phyloP scores from a whole-genome alignment of 1,140 invertebrate genomes.

The Cotesia vestalis region DNA sequence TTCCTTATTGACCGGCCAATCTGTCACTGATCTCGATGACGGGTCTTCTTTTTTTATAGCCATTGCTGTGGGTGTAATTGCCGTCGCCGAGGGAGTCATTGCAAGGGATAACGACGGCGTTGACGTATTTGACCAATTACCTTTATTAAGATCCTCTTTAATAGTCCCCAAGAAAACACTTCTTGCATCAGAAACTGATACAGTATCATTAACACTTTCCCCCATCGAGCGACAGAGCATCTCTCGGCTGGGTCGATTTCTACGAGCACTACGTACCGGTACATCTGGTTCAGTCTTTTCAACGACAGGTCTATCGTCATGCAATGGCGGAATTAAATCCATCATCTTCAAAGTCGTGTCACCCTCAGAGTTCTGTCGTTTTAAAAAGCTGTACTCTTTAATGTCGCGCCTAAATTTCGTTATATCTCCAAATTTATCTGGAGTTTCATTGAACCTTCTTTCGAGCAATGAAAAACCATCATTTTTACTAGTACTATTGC shows the following conservation, averaged over 20 bases:
- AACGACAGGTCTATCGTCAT: slow-evolving; percentile 44
- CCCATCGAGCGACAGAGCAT: slow-evolving; percentile 63
- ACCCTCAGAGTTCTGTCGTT: slow-evolving; percentile 62
- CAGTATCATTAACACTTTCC: slow-evolving; percentile 53
- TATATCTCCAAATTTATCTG: slow-evolving; percentile 42
- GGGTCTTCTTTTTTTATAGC: slow-evolving; percentile 47
- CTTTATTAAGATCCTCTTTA: slow-evolving; percentile 58
- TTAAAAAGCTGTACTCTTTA: slow-evolving; percentile 51
- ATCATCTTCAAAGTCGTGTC: slow-evolving; percentile 47
- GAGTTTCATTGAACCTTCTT: slow-evolving; percentile 55
- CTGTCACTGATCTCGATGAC: slow-evolving; percentile 53
- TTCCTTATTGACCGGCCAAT: slow-evolving; percentile 62
- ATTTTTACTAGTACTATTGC: slow-evolving; percentile 40
- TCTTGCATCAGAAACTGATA: slow-evolving; percentile 46
- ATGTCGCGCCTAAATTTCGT: slow-evolving; percentile 45
- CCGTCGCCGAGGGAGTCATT: too few relatives aligned
- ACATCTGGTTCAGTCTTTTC: slow-evolving; percentile 62
- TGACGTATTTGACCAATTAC: slow-evolving; percentile 45
- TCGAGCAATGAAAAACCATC: slow-evolving; percentile 46
- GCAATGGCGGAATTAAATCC: slow-evolving; percentile 34
- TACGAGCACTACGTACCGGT: slow-evolving; percentile 60
- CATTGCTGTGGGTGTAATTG: too few relatives aligned
- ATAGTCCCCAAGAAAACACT: slow-evolving; percentile 61
- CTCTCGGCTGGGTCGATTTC: slow-evolving; percentile 58
- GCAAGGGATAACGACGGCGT: too few relatives aligned